Base-by-base conservation (phyloP, 2,888 invertebrate genomes). In the Nomada ruficornis region DNA sequence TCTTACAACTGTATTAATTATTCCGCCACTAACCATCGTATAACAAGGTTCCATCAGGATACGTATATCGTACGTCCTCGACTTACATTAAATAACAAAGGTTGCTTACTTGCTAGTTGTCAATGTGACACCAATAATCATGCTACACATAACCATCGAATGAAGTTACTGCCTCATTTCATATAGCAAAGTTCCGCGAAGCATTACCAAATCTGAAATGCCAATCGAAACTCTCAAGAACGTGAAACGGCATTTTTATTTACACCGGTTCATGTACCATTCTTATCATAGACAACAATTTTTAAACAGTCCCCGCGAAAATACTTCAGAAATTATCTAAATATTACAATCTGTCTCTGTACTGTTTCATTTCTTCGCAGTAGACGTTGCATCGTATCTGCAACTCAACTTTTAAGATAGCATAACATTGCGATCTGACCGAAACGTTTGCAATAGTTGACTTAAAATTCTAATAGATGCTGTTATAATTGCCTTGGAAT, bases 111-210 rank as follows among this genome's bases (percentile, higher is more conserved):
- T 70, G 11, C 20, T 47, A 15, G 47, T 62, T 10, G 23, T 36
- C 18, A 62, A 63, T 63, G 23, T 2, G 36, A 72, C 13, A 62
- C n/a, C 50, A 72, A 42, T 54, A 63, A 52, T 44, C 42, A 13
- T 47, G 36, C 18, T 63, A 36, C 29, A 11, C 23, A 71, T 47
- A 10, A 63, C 55, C 18, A 29, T 62, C 54, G 54, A 36, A 55
- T 23, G 1, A 62, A 59, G 23, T 36, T 52, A 29, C 2, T 15
- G 47, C 29, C 70, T 54, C 9, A 20, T 18, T 62, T 44, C 18
- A 29, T n/a, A 47, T 11, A 20, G 55, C 26, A 18, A 70, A 65
- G 55, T 15, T 55, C 23, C 29, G n/a, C 47, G 70, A 47, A 15
- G 26, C 29, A 44, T 20, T 20, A 42, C 23, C 29, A 4, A 20